Conservation (phyloP, 2,888 invertebrate species). For the Agrochola litura region DNA sequence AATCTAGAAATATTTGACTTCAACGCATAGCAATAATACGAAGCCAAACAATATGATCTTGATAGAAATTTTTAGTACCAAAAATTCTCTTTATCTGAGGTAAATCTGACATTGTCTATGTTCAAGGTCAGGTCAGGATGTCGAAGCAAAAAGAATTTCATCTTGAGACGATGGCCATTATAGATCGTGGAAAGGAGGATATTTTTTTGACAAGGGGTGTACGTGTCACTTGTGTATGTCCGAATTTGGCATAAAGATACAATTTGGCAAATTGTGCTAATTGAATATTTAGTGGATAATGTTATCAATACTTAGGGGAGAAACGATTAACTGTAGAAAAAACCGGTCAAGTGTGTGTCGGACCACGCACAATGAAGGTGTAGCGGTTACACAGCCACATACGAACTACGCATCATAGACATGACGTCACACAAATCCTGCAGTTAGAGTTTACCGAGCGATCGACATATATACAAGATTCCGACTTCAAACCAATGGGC, state of each 20-base stretch:
- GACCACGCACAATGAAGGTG: too few species aligned
- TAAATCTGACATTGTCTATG: conserved; percentile 15
- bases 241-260: neutral
- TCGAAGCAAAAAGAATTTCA: conserved; percentile 38
- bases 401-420: too few species aligned
- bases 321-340: too few species aligned
- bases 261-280: neutral
- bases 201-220: accelerated
- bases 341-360: too few species aligned
- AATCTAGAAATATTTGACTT: neutral
- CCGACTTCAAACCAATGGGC: too few species aligned
- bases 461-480: too few species aligned
- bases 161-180: conserved; percentile 12
- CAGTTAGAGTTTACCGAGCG: too few species aligned
- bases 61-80: conserved; percentile 10
- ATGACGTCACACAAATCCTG: too few species aligned
- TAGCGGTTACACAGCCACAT: too few species aligned
- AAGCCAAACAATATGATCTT: conserved; percentile 1
- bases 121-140: conserved; percentile 19
- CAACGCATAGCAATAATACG: neutral
- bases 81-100: conserved; percentile 12
- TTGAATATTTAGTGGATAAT: too few species aligned
- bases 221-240: conserved; percentile 14
- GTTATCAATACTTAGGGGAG: too few species aligned
- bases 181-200: neutral